Evolutionary conservation across 2,113 vertebrate genomes (phyloP).

Genomic region (Crypturellus undulatus): DNA sequence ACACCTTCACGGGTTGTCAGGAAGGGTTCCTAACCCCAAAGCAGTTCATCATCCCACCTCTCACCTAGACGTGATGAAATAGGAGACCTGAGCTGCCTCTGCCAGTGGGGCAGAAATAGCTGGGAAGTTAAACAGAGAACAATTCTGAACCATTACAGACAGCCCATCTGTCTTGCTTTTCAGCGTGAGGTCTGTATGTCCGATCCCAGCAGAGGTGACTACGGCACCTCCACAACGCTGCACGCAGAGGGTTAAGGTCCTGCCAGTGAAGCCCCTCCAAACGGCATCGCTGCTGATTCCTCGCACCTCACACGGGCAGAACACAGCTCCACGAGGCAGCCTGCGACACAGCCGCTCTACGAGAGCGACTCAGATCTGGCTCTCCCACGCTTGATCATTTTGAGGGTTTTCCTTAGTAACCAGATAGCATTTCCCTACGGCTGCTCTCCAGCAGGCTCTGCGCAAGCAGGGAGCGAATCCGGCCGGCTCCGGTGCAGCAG

Average conservation of each 20-base stretch:
- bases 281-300: not conserved
- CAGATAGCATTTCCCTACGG: accelerated
- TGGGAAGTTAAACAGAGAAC: not conserved
- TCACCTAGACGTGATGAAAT: accelerated
- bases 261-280: not conserved
- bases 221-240: not conserved
- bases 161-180: not conserved
- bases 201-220: not conserved
- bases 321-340: accelerated
- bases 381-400: not conserved
- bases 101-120: accelerated
- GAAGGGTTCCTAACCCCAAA: not conserved
- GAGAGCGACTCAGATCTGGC: accelerated
- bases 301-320: not conserved
- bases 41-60: not conserved
- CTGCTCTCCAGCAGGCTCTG: accelerated
- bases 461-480: not conserved
- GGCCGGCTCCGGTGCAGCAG: not conserved
- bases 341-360: accelerated
- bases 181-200: not conserved
- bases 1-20: not conserved
- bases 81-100: not conserved
- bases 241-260: accelerated
- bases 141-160: not conserved
- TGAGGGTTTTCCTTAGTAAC: not conserved